Base-by-base conservation (phyloP, 2,113 vertebrate genomes). In the Sporophila hypoxantha region DNA sequence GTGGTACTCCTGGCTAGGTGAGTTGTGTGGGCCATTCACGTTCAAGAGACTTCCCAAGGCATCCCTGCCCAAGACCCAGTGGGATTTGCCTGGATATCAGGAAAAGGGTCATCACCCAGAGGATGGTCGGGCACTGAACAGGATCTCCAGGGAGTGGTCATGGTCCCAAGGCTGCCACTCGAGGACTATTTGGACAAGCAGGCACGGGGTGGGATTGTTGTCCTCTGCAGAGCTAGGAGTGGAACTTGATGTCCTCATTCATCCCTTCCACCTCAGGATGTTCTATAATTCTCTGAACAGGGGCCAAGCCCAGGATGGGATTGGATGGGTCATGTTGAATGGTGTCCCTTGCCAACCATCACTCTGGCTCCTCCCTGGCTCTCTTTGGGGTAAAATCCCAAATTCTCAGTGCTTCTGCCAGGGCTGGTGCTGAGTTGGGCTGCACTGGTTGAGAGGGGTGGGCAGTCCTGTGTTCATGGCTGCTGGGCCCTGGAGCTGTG, bases 401-500 rank as follows among this genome's bases (percentile, higher is more conserved):
- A 71, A 57, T 30, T 42, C 21, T 55, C 2, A 2, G 21, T 30
- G 29, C 14, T 73, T 29, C n/a, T 85, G 49, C 11, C 22, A 65
- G 42, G 26, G 19, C 29, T 47, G 30, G 5, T 37, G 67, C 81
- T 3, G 5, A 52, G 29, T 46, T 55, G 55, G 18, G 47, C 59
- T 76, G 21, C 1, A 1, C 0, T 23, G 47, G 17, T 11, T 59
- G 42, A 27, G 70, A 49, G 16, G 42, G 12, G 8, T 14, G 20
- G 20, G 17, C 10, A 21, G 55, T 30, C 26, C 64, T 41, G 50
- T 17, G 9, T 50, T 87, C 0, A 1, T 12, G 30, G 39, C 52
- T 75, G 29, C 44, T 55, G 62, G 26, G 4, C 29, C 36, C 12
- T 0, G 1, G 29, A 42, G 47, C 61, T 56, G 17, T 9, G 1